Percentiles rank a stretch among this genome's conserved stretches.
phyloP scores from a whole-genome alignment of 2,797 vertebrate genomes.

The Chaetophractus vellerosus region DNA sequence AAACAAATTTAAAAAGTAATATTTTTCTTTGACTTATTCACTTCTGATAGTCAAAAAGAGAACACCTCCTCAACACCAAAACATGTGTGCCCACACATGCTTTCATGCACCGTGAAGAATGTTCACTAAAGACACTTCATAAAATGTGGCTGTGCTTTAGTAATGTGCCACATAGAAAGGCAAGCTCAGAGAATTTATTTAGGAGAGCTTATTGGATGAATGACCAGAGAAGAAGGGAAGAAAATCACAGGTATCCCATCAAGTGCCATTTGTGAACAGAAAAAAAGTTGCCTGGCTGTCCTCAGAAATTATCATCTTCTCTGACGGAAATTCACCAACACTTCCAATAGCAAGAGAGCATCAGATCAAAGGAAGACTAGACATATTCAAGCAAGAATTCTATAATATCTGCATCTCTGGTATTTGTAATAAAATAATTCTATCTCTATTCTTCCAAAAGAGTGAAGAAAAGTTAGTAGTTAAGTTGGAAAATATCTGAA shows the following conservation, averaged over 20 bases:
- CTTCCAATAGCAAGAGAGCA: not conserved
- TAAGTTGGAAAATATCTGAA: not conserved
- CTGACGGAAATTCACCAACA: not conserved
- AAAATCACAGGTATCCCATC: not conserved
- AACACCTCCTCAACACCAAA: not conserved
- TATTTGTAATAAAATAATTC: not conserved
- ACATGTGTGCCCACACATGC: not conserved
- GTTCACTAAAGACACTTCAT: not conserved
- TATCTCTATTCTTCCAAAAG: not conserved
- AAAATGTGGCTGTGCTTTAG: not conserved
- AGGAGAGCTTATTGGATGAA: not conserved
- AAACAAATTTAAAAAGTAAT: too few relatives aligned
- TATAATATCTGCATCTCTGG: not conserved
- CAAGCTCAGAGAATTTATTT: not conserved
- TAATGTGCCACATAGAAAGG: not conserved
- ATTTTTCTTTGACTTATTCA: not conserved
- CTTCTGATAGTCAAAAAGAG: not conserved
- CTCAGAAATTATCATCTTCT: not conserved
- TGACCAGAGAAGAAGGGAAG: not conserved
- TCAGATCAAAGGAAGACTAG: not conserved
- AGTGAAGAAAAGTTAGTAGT: not conserved
- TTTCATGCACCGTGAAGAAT: not conserved
- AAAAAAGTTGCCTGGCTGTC: not conserved
- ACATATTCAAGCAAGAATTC: not conserved
- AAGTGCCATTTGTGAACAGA: not conserved